Base-by-base conservation (phyloP, 2,888 invertebrate genomes). In the Tenthredo distinguenda region DNA sequence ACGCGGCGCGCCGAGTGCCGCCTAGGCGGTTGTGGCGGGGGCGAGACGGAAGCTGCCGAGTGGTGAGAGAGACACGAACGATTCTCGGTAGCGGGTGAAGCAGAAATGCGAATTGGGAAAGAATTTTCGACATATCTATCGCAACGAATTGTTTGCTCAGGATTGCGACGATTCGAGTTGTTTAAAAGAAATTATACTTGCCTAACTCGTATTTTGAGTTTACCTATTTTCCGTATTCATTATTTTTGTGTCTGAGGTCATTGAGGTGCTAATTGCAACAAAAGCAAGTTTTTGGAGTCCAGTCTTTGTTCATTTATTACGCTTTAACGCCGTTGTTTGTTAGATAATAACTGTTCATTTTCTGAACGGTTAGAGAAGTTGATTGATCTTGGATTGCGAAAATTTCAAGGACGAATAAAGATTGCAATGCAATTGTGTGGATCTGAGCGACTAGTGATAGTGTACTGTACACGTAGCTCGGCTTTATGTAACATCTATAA, bases 1-100 rank as follows among this genome's bases (percentile, higher is more conserved):
- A 84, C 68, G 83, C 83, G 83, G 83, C 83, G 76, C 55, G 84
- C 86, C 84, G 50, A 79, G 72, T 68, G 83, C 83, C 83, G 83
- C 83, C 83, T 65, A 83, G 83, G 68, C 83, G 83, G 65, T 83
- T 65, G 83, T 40, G 68, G 83, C 83, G 83, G 68, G 83, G 83
- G 71, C 68, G 83, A 68, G 83, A 71, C 83, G 83, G 83, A 65
- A 71, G 83, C 83, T 65, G 83, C 68, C 68, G 83, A 83, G 83
- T 81, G 83, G 37, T 40, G 83, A 83, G 83, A 81, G 81, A 81
- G 81, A 81, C 37, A 62, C 40, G 40, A 81, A 81, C 62, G 58
- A 62, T 62, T 40, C 62, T 6, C 31, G 81, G 40, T 62, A 58
- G 15, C 81, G 81, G 81, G 81, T 81, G 81, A 21, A 3, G 18